Percentiles rank a stretch among this genome's conserved stretches.
Conservation (phyloP, 2,888 invertebrate genomes). For the Clunio marinus region DNA sequence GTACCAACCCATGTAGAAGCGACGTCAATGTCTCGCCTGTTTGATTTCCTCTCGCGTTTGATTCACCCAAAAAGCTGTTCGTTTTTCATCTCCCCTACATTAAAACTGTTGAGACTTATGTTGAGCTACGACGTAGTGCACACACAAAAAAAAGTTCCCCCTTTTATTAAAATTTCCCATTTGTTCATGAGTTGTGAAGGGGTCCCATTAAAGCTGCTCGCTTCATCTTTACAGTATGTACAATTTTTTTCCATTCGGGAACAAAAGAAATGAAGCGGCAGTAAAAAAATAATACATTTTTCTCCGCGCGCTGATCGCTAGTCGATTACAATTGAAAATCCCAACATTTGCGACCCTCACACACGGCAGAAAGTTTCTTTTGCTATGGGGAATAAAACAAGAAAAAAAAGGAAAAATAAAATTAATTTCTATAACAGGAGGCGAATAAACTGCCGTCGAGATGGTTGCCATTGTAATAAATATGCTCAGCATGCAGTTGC, state of each 20-base stretch:
- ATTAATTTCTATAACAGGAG: too few relatives aligned
- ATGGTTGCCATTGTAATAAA: too few relatives aligned
- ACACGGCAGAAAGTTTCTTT: not conserved
- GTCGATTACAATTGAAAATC: slow-evolving; percentile 22
- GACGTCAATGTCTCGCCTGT: not conserved
- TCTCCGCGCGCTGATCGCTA: slow-evolving; percentile 5
- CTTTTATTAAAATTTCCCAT: slow-evolving; percentile 30
- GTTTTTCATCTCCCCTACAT: slow-evolving; percentile 32
- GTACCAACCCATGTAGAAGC: not conserved
- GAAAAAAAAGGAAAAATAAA: too few relatives aligned
- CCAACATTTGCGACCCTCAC: slow-evolving; percentile 24
- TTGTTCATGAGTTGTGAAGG: slow-evolving; percentile 14
- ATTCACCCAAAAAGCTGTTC: not conserved
- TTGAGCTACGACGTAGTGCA: slow-evolving; percentile 1
- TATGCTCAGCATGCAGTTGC: too few relatives aligned
- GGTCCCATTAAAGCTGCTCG: slow-evolving; percentile 8
- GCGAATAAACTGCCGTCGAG: too few relatives aligned
- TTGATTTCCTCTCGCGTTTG: slow-evolving; percentile 10
- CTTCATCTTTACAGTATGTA: not conserved
- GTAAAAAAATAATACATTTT: not conserved
- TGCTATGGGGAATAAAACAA: slow-evolving; percentile 13
- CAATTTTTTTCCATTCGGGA: not conserved
- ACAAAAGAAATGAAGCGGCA: not conserved
- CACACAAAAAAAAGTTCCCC: slow-evolving; percentile 20
- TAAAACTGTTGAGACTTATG: slow-evolving; percentile 9